Conservation (phyloP, 2,797 vertebrate genomes). For the Urocyon cinereoargenteus region DNA sequence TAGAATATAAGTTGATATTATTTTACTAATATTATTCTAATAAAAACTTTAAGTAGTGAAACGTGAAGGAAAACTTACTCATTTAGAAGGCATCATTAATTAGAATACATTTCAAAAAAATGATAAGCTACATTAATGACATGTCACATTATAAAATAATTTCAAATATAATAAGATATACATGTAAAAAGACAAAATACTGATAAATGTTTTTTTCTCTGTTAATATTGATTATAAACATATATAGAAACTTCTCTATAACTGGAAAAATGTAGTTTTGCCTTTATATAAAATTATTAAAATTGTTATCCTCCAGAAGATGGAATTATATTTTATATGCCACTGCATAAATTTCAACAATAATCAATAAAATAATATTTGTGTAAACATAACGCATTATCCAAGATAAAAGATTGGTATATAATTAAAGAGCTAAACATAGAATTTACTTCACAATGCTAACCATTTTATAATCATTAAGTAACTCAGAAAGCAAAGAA, state of each 20-base stretch:
- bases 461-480: slow-evolving; percentile 32
- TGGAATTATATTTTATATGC: background rate
- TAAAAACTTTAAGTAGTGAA: background rate
- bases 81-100: background rate
- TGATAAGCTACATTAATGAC: background rate
- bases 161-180: background rate
- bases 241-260: background rate
- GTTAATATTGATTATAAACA: background rate
- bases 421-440: slow-evolving; percentile 3
- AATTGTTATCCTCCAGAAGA: background rate
- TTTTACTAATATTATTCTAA: background rate
- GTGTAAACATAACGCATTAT: background rate
- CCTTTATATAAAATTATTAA: background rate
- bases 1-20: background rate
- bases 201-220: background rate
- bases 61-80: background rate
- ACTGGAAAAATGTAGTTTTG: background rate
- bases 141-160: background rate
- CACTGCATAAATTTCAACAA: background rate
- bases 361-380: background rate
- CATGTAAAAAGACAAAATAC: background rate
- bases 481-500: slow-evolving; percentile 30
- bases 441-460: background rate
- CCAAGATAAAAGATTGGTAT: slow-evolving; percentile 9
- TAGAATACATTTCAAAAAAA: background rate